A percentile compares a stretch with the other conserved stretches of the same genome.
Evolutionary conservation across 2,797 vertebrate genomes (phyloP).

Genomic region (Nannoperca australis): DNA sequence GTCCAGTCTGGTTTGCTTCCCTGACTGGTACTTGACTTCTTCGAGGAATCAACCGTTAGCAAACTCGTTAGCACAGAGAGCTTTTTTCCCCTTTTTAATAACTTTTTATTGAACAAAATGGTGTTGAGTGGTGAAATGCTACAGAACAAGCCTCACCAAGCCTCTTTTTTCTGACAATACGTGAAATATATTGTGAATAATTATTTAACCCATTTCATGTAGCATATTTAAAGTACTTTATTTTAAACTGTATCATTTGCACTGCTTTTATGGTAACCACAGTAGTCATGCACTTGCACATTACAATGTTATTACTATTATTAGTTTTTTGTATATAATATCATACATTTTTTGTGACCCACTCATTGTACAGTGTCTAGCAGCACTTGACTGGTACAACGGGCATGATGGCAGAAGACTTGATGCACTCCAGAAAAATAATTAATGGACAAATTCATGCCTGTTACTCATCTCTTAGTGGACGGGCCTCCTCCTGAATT

Average conservation of each 20-base stretch:
- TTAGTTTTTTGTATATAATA: neutral
- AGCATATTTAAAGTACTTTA: neutral
- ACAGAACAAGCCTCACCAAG: too few species aligned
- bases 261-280: neutral
- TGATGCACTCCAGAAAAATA: neutral
- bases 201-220: too few species aligned
- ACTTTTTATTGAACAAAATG: too few species aligned
- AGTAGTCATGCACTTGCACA: neutral
- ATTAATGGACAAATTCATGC: neutral
- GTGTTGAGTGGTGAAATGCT: too few species aligned
- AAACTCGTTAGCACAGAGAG: too few species aligned
- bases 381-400: neutral
- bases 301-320: neutral
- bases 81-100: too few species aligned
- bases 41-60: too few species aligned
- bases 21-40: too few species aligned
- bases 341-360: neutral
- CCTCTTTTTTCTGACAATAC: neutral
- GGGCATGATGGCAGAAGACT: neutral
- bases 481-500: neutral
- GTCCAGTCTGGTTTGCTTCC: too few species aligned
- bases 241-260: neutral
- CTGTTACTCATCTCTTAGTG: too few species aligned
- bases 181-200: neutral
- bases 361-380: neutral